Conservation (phyloP, 64 coral and sea anemone genomes). For the Porites lutea region DNA sequence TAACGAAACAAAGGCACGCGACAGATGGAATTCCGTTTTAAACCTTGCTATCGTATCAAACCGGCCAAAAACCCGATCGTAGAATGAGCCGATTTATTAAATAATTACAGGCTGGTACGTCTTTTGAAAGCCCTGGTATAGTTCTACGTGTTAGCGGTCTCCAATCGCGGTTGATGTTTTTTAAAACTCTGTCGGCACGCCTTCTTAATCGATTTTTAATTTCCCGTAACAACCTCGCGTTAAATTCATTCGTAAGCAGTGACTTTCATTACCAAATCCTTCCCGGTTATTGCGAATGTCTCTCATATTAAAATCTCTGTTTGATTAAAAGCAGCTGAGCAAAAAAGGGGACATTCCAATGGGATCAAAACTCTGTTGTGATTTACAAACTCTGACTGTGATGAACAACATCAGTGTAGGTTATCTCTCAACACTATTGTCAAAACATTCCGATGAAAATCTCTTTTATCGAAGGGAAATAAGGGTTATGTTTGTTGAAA, state of each 20-base stretch:
- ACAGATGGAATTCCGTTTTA: background rate
- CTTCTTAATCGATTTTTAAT: slow-evolving; percentile 53
- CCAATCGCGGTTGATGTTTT: slow-evolving; percentile 2
- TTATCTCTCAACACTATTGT: slow-evolving; percentile 21
- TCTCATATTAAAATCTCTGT: slow-evolving; percentile 4
- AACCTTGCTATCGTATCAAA: background rate
- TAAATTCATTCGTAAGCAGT: background rate
- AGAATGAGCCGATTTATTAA: background rate
- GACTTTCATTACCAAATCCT: background rate
- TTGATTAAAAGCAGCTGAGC: slow-evolving; percentile 8
- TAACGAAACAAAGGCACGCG: slow-evolving; percentile 37
- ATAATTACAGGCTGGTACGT: background rate
- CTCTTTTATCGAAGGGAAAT: background rate
- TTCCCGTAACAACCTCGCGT: slow-evolving; percentile 19
- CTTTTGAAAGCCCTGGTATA: background rate
- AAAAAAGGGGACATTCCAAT: background rate
- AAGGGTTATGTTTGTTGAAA: background rate
- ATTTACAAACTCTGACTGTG: background rate
- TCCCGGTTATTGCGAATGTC: background rate
- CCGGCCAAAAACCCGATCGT: too few relatives aligned
- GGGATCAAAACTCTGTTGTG: background rate
- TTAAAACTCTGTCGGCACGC: slow-evolving; percentile 49
- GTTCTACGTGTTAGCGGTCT: background rate
- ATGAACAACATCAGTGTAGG: background rate
- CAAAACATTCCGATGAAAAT: background rate